Evolutionary conservation across 2,888 invertebrate species (phyloP), one percentile per base, ranked within the genome.

Genomic region (Scelioninae gen. 2): DNA sequence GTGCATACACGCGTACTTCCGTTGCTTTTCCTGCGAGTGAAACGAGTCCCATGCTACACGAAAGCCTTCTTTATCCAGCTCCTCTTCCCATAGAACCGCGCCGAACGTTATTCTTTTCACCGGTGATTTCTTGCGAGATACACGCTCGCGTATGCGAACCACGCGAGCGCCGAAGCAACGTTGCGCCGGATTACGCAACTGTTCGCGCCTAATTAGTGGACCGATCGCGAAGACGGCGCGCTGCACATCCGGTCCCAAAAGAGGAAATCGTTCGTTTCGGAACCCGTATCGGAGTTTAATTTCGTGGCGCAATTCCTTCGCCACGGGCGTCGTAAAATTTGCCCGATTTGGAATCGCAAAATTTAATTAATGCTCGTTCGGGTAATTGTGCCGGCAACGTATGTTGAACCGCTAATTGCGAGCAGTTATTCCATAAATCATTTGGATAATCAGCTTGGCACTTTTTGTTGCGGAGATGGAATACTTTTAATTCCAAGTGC

Each of bases 41-140:
- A 73, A 73, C 58, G 58, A 72, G 57, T 73, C 58, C 64, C 68
- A 73, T 64, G 18, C 55, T 35, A 43, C 64, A 73, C 58, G 69
- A 64, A 69, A 58, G 73, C 50, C 68, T 68, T 58, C 67, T 55
- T 46, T 45, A 45, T 41, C 67, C 41, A 39, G 18, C 46, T 31
- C 68, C 37, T 63, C 73, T 73, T 73, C 73, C 64, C 68, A 73
- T 68, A 68, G 64, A 37, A 60, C 50, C 65, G 68, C 63, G 43
- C 57, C 52, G 60, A 65, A 60, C 71, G 53, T 53, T 64, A 64
- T 69, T 73, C 64, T 73, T 69, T 64, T 68, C 64, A 28, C 46
- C 46, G 55, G 58, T 16, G 72, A 72, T 73, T 64, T 63, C 68
- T 58, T 64, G 48, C 48, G 13, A 68, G 73, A 73, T 73, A 73